Evolutionary conservation across 2,797 vertebrate genomes (phyloP).

Genomic region (Alexandromys oeconomus): DNA sequence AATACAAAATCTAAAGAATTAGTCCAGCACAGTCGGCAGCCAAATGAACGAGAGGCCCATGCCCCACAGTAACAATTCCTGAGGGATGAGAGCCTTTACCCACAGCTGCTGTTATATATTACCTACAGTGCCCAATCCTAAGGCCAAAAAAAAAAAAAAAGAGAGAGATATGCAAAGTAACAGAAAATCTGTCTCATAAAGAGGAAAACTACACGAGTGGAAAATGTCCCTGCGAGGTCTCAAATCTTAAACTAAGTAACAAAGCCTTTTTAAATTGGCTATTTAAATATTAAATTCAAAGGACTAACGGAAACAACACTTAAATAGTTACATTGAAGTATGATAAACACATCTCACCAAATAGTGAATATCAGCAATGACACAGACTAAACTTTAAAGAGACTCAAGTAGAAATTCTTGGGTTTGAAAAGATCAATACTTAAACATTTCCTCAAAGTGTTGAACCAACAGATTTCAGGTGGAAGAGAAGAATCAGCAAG

Average conservation of each 20-base stretch:
- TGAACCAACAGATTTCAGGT: neutral
- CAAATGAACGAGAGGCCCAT: neutral
- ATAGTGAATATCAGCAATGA: neutral
- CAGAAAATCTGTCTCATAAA: neutral
- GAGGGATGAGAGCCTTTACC: rapidly evolving
- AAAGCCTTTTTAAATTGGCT: neutral
- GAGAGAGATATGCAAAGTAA: neutral
- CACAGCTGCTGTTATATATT: rapidly evolving
- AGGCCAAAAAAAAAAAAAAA: neutral
- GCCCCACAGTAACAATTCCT: neutral
- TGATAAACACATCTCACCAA: neutral
- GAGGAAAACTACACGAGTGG: neutral
- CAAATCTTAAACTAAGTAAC: neutral
- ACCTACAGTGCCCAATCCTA: neutral
- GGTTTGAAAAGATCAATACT: neutral
- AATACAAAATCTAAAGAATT: neutral
- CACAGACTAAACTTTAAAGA: neutral
- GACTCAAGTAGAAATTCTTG: neutral
- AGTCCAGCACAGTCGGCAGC: neutral
- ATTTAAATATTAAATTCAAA: neutral
- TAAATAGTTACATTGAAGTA: neutral
- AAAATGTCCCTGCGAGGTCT: neutral
- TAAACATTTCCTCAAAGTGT: neutral
- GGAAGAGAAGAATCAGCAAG: neutral
- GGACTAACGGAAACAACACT: neutral